Conservation (phyloP, 2,888 invertebrate species). For the Philopedon plagiatum region DNA sequence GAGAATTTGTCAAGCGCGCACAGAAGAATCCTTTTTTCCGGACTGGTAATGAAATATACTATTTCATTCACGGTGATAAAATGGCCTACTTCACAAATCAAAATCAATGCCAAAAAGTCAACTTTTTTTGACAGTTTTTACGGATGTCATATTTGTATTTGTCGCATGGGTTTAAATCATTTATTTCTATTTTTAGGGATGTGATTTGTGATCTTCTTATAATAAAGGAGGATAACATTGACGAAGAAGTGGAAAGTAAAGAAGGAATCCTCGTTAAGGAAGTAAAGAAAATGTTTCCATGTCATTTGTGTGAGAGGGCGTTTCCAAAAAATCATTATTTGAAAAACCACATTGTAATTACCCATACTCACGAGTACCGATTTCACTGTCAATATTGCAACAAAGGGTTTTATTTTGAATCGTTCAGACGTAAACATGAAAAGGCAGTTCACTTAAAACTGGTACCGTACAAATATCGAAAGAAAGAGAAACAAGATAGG, state of each 20-base stretch:
- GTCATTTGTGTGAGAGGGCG: neutral
- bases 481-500: slow-evolving; percentile 26
- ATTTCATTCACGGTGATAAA: no score
- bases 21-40: no score
- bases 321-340: slow-evolving; percentile 13
- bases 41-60: no score
- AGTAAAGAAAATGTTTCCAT: neutral
- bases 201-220: neutral
- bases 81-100: no score
- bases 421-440: slow-evolving; percentile 9
- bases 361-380: slow-evolving; percentile 60
- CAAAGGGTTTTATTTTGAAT: slow-evolving; percentile 64
- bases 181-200: slow-evolving; percentile 6
- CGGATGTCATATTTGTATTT: no score
- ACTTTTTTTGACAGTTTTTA: no score
- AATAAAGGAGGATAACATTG: neutral
- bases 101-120: no score
- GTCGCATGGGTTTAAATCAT: no score
- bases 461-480: neutral
- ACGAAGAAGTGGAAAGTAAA: neutral
- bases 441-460: slow-evolving; percentile 2
- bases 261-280: neutral
- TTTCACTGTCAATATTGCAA: slow-evolving; percentile 68
- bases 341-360: slow-evolving; percentile 13
- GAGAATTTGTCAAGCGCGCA: no score